Conservation (phyloP, 2,797 vertebrate species). For the Lepilemur septentrionalis region DNA sequence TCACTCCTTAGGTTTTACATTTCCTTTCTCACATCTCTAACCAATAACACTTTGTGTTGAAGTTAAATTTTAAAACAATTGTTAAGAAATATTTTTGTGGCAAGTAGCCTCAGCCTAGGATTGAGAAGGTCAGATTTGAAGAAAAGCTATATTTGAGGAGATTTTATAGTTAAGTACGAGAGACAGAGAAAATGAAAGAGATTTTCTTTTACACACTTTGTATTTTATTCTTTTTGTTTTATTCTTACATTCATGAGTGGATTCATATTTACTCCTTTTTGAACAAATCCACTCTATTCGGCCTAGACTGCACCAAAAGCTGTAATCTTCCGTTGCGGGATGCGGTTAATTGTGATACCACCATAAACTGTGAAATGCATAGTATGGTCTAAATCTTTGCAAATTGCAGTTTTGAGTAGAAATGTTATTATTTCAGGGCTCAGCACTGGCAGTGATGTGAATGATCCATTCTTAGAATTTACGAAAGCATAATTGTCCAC, state of each 20-base stretch:
- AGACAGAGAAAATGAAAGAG: not conserved
- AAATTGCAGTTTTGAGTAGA: not conserved
- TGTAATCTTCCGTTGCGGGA: not conserved
- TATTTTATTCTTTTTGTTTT: not conserved
- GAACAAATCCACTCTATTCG: not conserved
- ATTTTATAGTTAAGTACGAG: conserved; percentile 7
- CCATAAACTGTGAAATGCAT: not conserved
- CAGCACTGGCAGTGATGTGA: not conserved
- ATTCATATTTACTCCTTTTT: not conserved
- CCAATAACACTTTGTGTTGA: not conserved
- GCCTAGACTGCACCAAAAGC: not conserved
- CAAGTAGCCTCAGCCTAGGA: not conserved
- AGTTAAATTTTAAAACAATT: not conserved
- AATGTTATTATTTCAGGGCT: not conserved
- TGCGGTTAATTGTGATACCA: not conserved
- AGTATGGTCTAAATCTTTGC: not conserved
- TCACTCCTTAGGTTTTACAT: not conserved
- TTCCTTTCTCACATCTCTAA: not conserved
- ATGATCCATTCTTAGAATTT: not conserved
- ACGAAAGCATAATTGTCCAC: not conserved
- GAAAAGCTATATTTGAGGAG: not conserved
- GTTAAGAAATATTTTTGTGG: not conserved
- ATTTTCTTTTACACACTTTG: not conserved
- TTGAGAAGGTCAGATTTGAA: not conserved
- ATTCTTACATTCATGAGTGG: not conserved